Conservation (phyloP, 2,888 invertebrate genomes). For the Hyalella azteca region DNA sequence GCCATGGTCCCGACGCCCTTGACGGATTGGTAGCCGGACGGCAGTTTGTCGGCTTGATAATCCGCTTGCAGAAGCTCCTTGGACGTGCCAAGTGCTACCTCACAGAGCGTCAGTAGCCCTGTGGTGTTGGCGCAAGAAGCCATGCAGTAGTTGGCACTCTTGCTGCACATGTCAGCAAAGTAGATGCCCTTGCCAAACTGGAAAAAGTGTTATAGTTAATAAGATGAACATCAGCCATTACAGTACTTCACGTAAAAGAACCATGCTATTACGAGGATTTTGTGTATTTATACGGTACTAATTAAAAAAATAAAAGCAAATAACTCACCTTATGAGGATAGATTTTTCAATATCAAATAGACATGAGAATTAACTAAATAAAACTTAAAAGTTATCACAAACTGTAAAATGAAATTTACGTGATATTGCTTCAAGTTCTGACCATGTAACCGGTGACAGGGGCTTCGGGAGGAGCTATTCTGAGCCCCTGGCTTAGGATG, state of each 20-base stretch:
- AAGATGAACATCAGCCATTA: background rate
- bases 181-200: conserved; percentile 99
- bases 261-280: too few relatives aligned
- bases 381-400: too few relatives aligned
- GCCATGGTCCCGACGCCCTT: conserved; percentile 84
- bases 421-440: too few relatives aligned
- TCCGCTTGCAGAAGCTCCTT: conserved; percentile 67
- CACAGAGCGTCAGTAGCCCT: conserved; percentile 88
- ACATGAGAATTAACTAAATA: too few relatives aligned
- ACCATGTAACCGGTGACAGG: conserved; percentile 75
- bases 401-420: too few relatives aligned
- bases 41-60: conserved; percentile 75
- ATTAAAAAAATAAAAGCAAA: too few relatives aligned
- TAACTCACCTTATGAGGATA: too few relatives aligned
- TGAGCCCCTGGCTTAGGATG: conserved; percentile 87
- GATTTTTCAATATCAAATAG: too few relatives aligned
- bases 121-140: conserved; percentile 73
- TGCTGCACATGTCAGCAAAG: conserved; percentile 98
- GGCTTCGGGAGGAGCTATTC: conserved; percentile 98
- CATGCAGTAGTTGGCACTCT: conserved; percentile 95
- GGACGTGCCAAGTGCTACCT: conserved; percentile 89
- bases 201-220: conserved; percentile 60
- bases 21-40: conserved; percentile 83
- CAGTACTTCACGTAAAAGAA: background rate
- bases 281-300: too few relatives aligned